These are phyloP conservation scores for Chelonia mydas DNA, from an alignment of 2,797 vertebrate genomes.

Conservation along the genomic window DNA sequence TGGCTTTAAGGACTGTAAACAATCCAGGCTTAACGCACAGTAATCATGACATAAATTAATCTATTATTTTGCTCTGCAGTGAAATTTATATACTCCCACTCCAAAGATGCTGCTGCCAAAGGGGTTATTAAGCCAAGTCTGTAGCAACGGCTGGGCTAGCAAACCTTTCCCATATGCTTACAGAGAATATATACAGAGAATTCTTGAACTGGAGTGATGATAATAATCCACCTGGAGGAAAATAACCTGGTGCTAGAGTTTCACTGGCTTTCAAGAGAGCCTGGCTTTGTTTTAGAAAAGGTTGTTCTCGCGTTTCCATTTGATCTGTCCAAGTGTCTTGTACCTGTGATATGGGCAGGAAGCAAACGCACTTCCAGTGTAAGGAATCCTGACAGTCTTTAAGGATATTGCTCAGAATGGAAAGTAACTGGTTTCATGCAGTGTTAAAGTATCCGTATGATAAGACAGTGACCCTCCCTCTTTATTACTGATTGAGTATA, in stretches of 20 bases:
- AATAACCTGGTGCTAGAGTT: not conserved
- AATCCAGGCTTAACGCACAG: not conserved
- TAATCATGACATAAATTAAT: not conserved
- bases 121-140: not conserved
- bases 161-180: not conserved
- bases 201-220: not conserved
- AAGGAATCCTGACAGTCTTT: not conserved
- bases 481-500: not conserved
- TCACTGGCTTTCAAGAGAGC: not conserved
- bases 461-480: not conserved
- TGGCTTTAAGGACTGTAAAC: not conserved
- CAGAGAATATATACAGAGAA: not conserved
- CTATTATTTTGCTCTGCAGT: not conserved
- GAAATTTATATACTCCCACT: not conserved
- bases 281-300: not conserved
- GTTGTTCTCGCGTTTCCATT: not conserved
- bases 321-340: not conserved
- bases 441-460: not conserved
- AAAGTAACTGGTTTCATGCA: not conserved
- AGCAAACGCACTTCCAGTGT: not conserved
- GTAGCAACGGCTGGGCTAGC: not conserved
- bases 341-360: not conserved
- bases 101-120: not conserved
- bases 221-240: not conserved
- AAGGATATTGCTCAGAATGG: not conserved